Conservation (phyloP, 2,113 vertebrate genomes). For the Balaeniceps rex region DNA sequence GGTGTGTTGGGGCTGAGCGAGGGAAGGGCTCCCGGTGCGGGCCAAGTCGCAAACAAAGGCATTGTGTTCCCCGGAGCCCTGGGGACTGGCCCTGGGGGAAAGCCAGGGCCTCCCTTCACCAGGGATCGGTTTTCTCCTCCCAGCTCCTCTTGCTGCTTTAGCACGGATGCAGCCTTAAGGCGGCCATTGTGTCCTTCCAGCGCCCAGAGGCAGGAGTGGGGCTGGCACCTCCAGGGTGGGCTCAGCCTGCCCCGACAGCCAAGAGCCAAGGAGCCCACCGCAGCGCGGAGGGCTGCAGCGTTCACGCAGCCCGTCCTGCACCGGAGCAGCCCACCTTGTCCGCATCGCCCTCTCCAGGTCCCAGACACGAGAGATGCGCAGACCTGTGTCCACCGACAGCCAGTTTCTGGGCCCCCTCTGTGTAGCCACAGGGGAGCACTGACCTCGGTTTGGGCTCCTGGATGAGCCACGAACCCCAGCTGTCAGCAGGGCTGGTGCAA, state of each 20-base stretch:
- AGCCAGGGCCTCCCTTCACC: not conserved
- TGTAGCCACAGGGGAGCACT: not conserved
- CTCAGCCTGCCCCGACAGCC: not conserved
- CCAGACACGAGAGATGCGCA: not conserved
- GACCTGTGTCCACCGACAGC: not conserved
- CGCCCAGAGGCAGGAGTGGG: rapidly evolving
- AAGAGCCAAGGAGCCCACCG: not conserved
- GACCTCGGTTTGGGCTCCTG: not conserved
- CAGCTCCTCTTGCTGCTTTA: not conserved
- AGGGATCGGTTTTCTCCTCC: not conserved
- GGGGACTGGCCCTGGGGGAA: not conserved
- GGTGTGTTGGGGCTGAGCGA: not conserved
- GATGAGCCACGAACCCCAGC: rapidly evolving
- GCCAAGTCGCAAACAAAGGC: conserved; percentile 28
- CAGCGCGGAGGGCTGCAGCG: not conserved
- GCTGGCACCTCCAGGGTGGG: not conserved
- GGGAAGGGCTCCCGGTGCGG: not conserved
- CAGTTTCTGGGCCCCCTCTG: not conserved
- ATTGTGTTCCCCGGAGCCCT: conserved; percentile 3
- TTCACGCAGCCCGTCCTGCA: not conserved
- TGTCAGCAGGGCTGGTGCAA: not conserved
- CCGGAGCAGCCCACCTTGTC: not conserved
- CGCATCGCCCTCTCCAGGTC: rapidly evolving
- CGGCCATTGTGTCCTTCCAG: not conserved
- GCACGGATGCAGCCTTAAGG: not conserved